Conservation (phyloP, 1,140 invertebrate genomes). For the Berghia stephanieae region DNA sequence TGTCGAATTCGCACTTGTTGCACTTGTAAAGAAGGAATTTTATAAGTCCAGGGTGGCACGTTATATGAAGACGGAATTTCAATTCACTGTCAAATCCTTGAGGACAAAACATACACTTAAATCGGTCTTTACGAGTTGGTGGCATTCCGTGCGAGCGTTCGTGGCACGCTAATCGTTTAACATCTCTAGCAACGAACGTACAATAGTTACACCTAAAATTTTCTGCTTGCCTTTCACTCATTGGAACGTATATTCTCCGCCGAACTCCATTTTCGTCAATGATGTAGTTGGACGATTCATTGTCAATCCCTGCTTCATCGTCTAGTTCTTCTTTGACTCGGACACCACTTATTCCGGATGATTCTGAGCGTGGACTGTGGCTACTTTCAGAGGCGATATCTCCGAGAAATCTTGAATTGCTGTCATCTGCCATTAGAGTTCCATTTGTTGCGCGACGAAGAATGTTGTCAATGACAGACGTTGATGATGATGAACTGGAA, state of each 20-base stretch:
- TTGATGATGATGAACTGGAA: background rate
- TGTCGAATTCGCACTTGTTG: constrained; percentile 42
- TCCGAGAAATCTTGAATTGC: no score
- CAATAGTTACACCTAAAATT: constrained; percentile 41
- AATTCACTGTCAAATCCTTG: constrained; percentile 41
- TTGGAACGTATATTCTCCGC: constrained; percentile 25
- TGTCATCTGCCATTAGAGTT: constrained; percentile 4
- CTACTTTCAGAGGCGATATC: no score
- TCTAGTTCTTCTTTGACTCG: constrained; percentile 27
- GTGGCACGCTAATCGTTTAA: constrained; percentile 35
- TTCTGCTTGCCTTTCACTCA: constrained; percentile 33
- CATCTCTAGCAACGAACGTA: constrained; percentile 41
- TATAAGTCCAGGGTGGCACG: constrained; percentile 43
- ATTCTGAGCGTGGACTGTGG: constrained; percentile 18
- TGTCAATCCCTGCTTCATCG: background rate
- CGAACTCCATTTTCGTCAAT: constrained; percentile 28
- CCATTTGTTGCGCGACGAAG: background rate
- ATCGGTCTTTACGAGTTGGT: constrained; percentile 37
- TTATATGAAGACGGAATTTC: constrained; percentile 41
- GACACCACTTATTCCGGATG: constrained; percentile 3
- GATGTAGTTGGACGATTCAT: background rate
- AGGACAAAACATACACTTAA: constrained; percentile 44
- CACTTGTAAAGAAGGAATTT: constrained; percentile 39
- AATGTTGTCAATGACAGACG: constrained; percentile 22
- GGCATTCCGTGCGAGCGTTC: constrained; percentile 38